Evolutionary conservation across 2,888 invertebrate genomes (phyloP).

Genomic region (Athalia rosae): DNA sequence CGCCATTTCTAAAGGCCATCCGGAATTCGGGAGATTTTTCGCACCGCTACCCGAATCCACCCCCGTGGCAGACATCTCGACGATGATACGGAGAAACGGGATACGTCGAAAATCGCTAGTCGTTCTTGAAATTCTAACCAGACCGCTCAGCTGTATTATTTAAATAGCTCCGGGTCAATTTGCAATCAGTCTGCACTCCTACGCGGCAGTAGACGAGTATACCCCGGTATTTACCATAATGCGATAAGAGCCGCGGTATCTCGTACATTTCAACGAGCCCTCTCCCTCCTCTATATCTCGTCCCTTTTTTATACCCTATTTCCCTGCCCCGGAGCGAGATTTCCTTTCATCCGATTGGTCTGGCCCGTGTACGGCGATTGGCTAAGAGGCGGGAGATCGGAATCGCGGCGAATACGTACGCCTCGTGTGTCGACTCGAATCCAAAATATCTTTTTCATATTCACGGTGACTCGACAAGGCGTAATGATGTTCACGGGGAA

Average conservation of each 20-base stretch:
- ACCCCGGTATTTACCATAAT: conserved; percentile 68
- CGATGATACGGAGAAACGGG: too few relatives aligned
- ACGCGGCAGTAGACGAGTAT: conserved; percentile 46
- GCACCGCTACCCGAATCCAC: too few relatives aligned
- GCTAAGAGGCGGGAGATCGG: background rate
- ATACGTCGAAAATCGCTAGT: too few relatives aligned
- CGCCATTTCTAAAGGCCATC: too few relatives aligned
- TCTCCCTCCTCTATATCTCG: conserved; percentile 21
- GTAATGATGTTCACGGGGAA: too few relatives aligned
- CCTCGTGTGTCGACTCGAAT: too few relatives aligned
- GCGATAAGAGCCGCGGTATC: conserved; percentile 66
- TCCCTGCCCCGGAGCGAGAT: background rate
- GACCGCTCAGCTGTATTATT: conserved; percentile 51
- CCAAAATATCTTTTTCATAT: too few relatives aligned
- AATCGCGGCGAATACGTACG: conserved; percentile 30
- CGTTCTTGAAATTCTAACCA: too few relatives aligned
- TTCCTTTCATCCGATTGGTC: conserved; percentile 38
- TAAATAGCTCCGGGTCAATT: conserved; percentile 66
- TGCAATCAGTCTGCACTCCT: conserved; percentile 65
- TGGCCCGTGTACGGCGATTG: background rate
- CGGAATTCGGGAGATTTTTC: too few relatives aligned
- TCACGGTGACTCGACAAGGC: too few relatives aligned
- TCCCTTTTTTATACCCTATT: conserved; percentile 5
- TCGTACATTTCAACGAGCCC: conserved; percentile 67
- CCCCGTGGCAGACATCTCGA: too few relatives aligned